A percentile compares a stretch with the other conserved stretches of the same genome.
phyloP scores from a whole-genome alignment of 2,113 vertebrate genomes.

The Hypocryptadius cinnamomeus region DNA sequence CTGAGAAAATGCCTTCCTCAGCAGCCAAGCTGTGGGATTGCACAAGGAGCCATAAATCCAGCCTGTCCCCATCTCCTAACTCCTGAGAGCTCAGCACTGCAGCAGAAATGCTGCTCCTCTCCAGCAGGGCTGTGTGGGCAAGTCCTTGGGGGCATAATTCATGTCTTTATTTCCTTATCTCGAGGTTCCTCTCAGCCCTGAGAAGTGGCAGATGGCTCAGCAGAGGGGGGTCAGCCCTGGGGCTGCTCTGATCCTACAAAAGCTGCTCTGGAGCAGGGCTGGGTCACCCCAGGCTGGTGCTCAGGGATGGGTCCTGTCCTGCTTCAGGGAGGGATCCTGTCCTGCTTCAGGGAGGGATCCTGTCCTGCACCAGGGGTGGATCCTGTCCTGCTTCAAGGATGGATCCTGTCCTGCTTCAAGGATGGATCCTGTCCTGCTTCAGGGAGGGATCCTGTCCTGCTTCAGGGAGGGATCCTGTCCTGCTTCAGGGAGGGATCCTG shows the following conservation, averaged over 20 bases:
- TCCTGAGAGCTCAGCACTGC: background rate
- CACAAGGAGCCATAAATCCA: conserved; percentile 10
- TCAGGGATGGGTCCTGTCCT: rapidly evolving
- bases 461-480: no score
- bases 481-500: no score
- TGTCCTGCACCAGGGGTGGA: no score
- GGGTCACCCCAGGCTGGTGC: background rate
- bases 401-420: no score
- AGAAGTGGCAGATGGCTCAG: background rate
- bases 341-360: background rate
- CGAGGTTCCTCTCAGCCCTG: background rate
- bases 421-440: no score
- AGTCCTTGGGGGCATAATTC: background rate
- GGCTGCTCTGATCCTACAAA: background rate
- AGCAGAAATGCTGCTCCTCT: background rate
- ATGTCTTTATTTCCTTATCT: background rate
- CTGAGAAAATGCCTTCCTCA: background rate
- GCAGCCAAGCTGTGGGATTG: background rate
- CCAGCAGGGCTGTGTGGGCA: background rate
- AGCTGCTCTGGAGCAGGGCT: background rate
- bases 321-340: background rate
- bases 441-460: no score
- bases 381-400: no score
- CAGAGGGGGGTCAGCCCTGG: background rate
- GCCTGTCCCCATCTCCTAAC: background rate